phyloP scores from a whole-genome alignment of 2,888 invertebrate genomes.

The Hypercompe scribonia region DNA sequence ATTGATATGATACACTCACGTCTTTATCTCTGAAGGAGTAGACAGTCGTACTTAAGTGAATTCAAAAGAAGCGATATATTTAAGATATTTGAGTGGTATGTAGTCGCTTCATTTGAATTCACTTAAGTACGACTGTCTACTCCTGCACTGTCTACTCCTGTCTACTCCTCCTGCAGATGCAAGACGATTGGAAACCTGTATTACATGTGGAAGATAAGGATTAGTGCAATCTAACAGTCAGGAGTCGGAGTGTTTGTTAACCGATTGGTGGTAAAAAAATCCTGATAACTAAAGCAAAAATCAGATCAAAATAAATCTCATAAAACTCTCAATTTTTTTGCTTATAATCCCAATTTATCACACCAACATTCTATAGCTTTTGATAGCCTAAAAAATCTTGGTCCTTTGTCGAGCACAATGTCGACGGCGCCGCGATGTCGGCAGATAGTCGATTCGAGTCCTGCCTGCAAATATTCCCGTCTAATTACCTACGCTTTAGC shows the following conservation, averaged over 20 bases:
- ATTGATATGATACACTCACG: too few species aligned
- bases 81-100: too few species aligned
- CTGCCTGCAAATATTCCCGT: slow-evolving; percentile 69
- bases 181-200: too few species aligned
- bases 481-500: slow-evolving; percentile 73
- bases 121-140: too few species aligned
- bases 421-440: slow-evolving; percentile 74
- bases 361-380: slow-evolving; percentile 54
- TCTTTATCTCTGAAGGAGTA: too few species aligned
- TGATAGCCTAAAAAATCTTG: slow-evolving; percentile 50
- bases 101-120: too few species aligned
- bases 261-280: neutral
- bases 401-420: slow-evolving; percentile 68
- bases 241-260: neutral
- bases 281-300: slow-evolving; percentile 22
- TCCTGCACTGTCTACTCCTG: too few species aligned
- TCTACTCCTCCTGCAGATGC: too few species aligned
- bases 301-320: slow-evolving; percentile 29
- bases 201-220: too few species aligned
- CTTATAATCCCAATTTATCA: slow-evolving; percentile 44
- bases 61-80: too few species aligned
- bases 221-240: too few species aligned
- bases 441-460: slow-evolving; percentile 71
- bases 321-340: slow-evolving; percentile 45
- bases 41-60: too few species aligned